Base-by-base conservation (phyloP, 2,113 vertebrate genomes). In the Salvelinus fontinalis region DNA sequence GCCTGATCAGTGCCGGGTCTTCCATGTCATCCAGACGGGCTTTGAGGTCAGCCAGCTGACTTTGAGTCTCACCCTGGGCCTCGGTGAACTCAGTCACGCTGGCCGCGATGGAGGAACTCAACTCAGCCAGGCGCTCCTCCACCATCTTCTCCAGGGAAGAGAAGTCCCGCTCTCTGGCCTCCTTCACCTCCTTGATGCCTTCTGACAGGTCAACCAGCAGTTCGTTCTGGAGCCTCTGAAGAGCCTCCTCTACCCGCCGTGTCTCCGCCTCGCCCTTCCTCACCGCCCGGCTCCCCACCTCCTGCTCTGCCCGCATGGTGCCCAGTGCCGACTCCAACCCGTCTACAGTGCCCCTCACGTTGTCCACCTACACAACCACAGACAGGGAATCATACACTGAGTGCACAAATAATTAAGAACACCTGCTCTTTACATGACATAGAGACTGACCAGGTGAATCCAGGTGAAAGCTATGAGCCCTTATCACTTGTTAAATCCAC, bases 211-310 rank as follows among this genome's bases (percentile, higher is more conserved):
- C 97, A 78, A 87, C 94, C 81, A 97, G 90, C 9, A 97, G 94
- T 84, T 98, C 94, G 0, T 96, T 97, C 88, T 98, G 97, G 31
- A 99, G 94, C 74, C 95, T 97, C 78, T 97, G 95, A n/a, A 99
- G 94, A 4, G 96, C 93, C 71, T 97, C 96, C 29, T 96, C 94
- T 78, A 98, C 94, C 0, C 94, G 92, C 79, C 90, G 94, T 9
- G 95, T 94, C 92, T 97, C 95, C 2, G 85, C 92, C 87, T 97
- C 97, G 0, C 94, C 95, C 79, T 93, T 93, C 85, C 90, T 94
- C 84, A 97, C 89, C 0, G 94, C 92, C 39, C 92, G 90, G 72
- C 95, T 89, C 0, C 92, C 94, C 22, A 89, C 86, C 31, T 95
- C 94, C 78, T 97, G 92, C 66, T 97, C 96, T 77, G 93, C 91